Evolutionary conservation across 2,113 vertebrate species (phyloP).

Genomic region (Pteronura brasiliensis): DNA sequence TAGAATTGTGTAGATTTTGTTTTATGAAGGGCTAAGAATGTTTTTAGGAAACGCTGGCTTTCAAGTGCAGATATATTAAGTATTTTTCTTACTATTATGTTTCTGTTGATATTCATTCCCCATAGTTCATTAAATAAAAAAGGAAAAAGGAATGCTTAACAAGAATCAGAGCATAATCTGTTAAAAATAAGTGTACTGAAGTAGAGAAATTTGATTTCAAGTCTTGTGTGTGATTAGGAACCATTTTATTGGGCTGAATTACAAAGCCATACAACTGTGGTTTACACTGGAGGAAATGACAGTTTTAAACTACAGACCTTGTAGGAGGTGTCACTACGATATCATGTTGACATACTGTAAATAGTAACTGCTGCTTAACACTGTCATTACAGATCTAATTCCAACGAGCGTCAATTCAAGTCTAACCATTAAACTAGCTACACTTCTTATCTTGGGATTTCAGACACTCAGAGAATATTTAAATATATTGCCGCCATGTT

Average conservation of each 20-base stretch:
- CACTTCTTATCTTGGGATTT: conserved; percentile 42
- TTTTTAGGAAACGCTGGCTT: not conserved
- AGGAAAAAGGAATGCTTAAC: not conserved
- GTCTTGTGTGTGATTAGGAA: not conserved
- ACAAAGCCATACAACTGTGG: not conserved
- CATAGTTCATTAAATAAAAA: not conserved
- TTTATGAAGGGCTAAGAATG: not conserved
- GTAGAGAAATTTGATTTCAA: not conserved
- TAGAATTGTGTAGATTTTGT: not conserved
- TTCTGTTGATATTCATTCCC: not conserved
- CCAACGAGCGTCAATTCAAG: not conserved
- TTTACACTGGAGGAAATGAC: not conserved
- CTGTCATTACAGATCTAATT: not conserved
- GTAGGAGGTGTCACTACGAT: not conserved
- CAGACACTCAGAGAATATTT: not conserved
- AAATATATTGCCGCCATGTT: not conserved
- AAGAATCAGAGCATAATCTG: not conserved
- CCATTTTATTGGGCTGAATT: not conserved
- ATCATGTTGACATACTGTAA: not conserved
- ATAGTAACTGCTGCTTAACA: not conserved
- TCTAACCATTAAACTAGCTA: not conserved
- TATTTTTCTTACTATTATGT: not conserved
- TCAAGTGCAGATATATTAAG: not conserved
- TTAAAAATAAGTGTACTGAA: not conserved
- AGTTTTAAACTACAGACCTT: not conserved